Percentiles rank a stretch among this genome's conserved stretches.
Evolutionary conservation across 2,888 invertebrate genomes (phyloP).

Genomic region (Sminthurides aquaticus): DNA sequence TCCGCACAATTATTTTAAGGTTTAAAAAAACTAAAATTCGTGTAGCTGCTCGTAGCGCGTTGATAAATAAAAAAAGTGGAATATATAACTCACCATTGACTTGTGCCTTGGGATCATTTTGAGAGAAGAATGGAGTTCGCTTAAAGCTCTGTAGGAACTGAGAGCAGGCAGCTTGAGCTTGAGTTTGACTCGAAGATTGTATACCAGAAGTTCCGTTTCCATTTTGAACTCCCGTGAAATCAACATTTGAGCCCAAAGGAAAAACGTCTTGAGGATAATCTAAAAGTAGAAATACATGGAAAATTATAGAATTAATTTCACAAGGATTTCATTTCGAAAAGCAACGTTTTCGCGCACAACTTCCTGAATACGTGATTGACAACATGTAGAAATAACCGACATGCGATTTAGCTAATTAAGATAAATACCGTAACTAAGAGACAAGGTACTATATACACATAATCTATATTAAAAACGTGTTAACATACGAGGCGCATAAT

Average conservation of each 20-base stretch:
- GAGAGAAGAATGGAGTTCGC: background rate
- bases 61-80: too few species aligned
- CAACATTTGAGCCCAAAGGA: background rate
- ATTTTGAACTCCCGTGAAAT: background rate
- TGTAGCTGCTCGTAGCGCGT: too few species aligned
- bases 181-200: background rate
- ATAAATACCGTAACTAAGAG: background rate
- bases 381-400: too few species aligned
- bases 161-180: background rate
- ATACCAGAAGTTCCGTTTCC: background rate
- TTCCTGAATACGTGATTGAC: too few species aligned
- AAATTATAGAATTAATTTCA: too few species aligned
- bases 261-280: background rate
- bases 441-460: too few species aligned
- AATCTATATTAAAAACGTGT: too few species aligned
- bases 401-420: too few species aligned
- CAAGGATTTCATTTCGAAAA: too few species aligned
- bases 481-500: slow-evolving; percentile 40
- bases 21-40: too few species aligned
- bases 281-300: background rate
- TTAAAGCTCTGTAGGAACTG: background rate
- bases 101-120: background rate
- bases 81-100: background rate
- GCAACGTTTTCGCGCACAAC: too few species aligned
- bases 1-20: too few species aligned